A percentile compares a stretch with the other conserved stretches of the same genome.
Conservation (phyloP, 64 coral and sea anemone genomes). For the Acropora tenuis region DNA sequence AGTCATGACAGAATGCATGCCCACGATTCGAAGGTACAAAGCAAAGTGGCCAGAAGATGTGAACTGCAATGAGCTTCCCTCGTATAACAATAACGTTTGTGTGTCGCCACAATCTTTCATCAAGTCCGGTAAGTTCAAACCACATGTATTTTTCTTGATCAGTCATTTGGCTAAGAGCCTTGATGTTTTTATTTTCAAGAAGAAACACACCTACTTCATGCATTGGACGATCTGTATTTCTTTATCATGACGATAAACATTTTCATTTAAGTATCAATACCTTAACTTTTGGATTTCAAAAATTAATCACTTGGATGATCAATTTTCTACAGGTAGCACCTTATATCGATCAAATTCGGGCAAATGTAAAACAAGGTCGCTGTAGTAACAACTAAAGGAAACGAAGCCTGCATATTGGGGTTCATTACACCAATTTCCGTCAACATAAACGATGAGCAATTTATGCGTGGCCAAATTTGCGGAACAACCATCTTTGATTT, state of each 20-base stretch:
- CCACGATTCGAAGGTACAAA: slow-evolving; percentile 19
- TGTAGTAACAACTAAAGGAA: not conserved
- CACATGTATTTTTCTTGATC: not conserved
- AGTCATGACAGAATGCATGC: slow-evolving; percentile 33
- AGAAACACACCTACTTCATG: too few species aligned
- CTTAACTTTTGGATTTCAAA: slow-evolving; percentile 8
- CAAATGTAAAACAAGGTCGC: not conserved
- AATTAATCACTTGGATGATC: not conserved
- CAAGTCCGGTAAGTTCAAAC: slow-evolving; percentile 18
- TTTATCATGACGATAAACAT: not conserved
- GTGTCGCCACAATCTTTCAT: slow-evolving; percentile 5
- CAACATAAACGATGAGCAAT: not conserved
- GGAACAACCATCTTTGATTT: too few species aligned
- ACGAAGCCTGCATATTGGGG: too few species aligned
- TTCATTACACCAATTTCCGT: not conserved
- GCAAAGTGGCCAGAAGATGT: slow-evolving; percentile 23
- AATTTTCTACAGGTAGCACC: too few species aligned
- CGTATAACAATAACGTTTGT: slow-evolving; percentile 27
- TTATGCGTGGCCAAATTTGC: not conserved
- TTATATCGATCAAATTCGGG: not conserved
- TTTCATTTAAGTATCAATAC: not conserved
- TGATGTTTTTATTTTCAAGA: too few species aligned
- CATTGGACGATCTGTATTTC: too few species aligned
- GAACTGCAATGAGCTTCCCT: slow-evolving; percentile 13
- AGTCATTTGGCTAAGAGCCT: not conserved